Percentiles rank a stretch among this genome's conserved stretches.
Evolutionary conservation across 92 coral and sea anemone genomes (phyloP).

Genomic region (Desmophyllum pertusum): DNA sequence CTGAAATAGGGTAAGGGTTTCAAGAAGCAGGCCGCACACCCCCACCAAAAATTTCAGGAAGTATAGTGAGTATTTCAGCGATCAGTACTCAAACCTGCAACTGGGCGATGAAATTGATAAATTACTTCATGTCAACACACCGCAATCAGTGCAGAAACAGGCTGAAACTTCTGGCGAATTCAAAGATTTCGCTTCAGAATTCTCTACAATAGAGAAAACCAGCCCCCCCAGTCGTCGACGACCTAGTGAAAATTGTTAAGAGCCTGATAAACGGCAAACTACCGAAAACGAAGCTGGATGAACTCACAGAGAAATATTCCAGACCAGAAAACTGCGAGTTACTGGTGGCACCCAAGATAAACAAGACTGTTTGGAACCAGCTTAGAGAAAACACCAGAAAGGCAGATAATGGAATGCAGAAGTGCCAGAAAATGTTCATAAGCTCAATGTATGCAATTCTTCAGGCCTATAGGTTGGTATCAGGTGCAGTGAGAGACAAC

Average conservation of each 20-base stretch:
- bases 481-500: too few relatives aligned
- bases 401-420: neutral
- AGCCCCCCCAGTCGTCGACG: slow-evolving; percentile 35
- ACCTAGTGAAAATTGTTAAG: slow-evolving; percentile 20
- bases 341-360: slow-evolving; percentile 47
- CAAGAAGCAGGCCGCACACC: too few relatives aligned
- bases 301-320: slow-evolving; percentile 29
- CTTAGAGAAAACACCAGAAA: slow-evolving; percentile 39
- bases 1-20: too few relatives aligned
- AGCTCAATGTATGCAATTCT: too few relatives aligned
- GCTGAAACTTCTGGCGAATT: slow-evolving; percentile 1
- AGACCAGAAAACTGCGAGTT: slow-evolving; percentile 54
- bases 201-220: slow-evolving; percentile 39
- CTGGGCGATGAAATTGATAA: neutral
- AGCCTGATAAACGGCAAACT: slow-evolving; percentile 37
- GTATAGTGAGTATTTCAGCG: too few relatives aligned
- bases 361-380: slow-evolving; percentile 63
- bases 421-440: too few relatives aligned
- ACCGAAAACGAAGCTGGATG: slow-evolving; percentile 57
- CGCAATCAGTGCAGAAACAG: neutral
- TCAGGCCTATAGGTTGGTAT: too few relatives aligned
- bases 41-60: too few relatives aligned
- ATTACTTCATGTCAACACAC: neutral
- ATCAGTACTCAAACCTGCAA: neutral
- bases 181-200: slow-evolving; percentile 17